Base-by-base conservation (phyloP, 2,888 invertebrate species). In the Bugulina stolonifera region DNA sequence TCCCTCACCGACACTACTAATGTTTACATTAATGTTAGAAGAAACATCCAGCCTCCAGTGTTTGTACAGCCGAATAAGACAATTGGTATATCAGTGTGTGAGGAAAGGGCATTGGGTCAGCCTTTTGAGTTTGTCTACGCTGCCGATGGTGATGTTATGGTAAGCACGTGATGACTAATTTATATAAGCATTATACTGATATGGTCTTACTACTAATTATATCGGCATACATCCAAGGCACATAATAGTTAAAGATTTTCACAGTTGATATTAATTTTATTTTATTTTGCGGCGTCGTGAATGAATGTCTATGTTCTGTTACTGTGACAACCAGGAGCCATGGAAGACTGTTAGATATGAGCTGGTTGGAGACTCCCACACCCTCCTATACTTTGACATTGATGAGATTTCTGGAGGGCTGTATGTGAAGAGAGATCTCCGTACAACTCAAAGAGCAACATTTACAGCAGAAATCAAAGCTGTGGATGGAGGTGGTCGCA, bases 321-420 rank as follows among this genome's bases (percentile, higher is more conserved):
- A n/a, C n/a, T n/a, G n/a, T n/a, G n/a, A n/a, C 18, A 76, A 76
- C 29, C 76, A 80, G 80, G 75, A 75, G 55, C 80, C 80, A 3
- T 81, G 77, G 74, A 79, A 78, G 70, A 74, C 74, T 14, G 71
- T 82, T 35, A 75, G 75, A 32, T 81, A 78, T 75, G 75, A 75
- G 69, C 79, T 81, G 54, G 80, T 81, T 72, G 82, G 81, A 2
- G 81, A 81, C 74, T 80, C 79, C 69, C 43, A 75, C 0, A 79
- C 81, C 1, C 72, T 77, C 14, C 76, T 75, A 14, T 81, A 76
- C 75, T 82, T 82, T 75, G 71, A 71, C 29, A 79, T 82, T 35
- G 75, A 79, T 70, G 57, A 54, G 34, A 54, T 57, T 55, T 71
- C 54, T 35, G 64, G 64, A 32, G 64, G 64, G 32, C 32, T 64